These are phyloP conservation scores for Lutjanus argentimaculatus DNA, from an alignment of 2,797 vertebrate species.

Conservation along the genomic window DNA sequence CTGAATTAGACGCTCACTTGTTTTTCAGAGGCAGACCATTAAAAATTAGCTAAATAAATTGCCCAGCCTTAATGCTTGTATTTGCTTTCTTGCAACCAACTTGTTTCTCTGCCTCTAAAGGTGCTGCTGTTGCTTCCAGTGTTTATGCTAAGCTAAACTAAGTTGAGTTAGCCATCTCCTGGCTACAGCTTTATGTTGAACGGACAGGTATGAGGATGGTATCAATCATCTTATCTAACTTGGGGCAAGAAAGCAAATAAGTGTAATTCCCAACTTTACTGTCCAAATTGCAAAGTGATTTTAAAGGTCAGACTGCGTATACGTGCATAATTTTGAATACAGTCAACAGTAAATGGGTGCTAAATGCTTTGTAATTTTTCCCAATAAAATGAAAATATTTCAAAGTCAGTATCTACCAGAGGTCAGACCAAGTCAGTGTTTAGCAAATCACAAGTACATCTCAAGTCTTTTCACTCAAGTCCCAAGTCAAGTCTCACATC, in stretches of 20 bases:
- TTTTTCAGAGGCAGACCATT: no score
- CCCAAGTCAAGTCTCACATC: no score
- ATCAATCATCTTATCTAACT: not conserved
- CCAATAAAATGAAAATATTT: no score
- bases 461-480: no score
- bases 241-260: not conserved
- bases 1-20: no score
- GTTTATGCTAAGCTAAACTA: slow-evolving; percentile 4
- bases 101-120: not conserved
- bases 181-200: not conserved
- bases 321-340: not conserved
- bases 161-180: not conserved
- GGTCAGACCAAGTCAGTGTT: no score
- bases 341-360: not conserved
- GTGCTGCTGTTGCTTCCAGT: not conserved
- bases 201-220: not conserved
- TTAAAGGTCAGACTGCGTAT: not conserved
- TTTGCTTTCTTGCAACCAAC: not conserved
- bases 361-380: no score
- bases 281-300: not conserved
- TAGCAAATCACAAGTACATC: no score
- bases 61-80: no score
- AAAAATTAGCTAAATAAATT: no score
- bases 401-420: no score
- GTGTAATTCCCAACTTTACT: not conserved